Evolutionary conservation across 2,113 vertebrate species (phyloP).

Genomic region (Eretmochelys imbricata): DNA sequence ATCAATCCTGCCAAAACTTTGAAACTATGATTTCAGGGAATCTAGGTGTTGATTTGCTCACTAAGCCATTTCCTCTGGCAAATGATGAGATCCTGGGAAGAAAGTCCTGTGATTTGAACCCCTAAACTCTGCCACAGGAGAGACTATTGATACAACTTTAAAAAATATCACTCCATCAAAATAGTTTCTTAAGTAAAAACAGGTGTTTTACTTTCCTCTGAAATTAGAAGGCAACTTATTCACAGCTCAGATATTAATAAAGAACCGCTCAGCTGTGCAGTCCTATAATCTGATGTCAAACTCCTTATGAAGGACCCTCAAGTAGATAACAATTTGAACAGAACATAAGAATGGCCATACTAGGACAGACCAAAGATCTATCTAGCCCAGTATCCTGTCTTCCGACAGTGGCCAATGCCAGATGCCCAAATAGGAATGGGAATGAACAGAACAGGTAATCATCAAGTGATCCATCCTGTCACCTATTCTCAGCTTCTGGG

Average conservation of each 20-base stretch:
- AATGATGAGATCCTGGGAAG: neutral
- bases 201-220: neutral
- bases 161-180: neutral
- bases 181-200: neutral
- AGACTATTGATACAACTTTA: constrained; percentile 17
- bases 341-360: no score
- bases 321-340: neutral
- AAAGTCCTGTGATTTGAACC: constrained; percentile 22
- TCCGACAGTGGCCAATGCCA: no score
- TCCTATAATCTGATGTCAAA: neutral
- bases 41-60: constrained; percentile 42
- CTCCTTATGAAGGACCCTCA: neutral
- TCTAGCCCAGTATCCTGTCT: no score
- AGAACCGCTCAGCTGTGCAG: neutral
- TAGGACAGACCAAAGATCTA: no score
- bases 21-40: constrained; percentile 59
- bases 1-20: constrained; percentile 34
- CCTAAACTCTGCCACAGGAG: neutral
- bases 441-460: no score
- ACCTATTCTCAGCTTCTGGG: no score
- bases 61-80: constrained; percentile 50
- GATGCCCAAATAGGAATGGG: no score
- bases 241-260: neutral
- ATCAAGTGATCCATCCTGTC: no score
- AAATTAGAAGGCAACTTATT: neutral